These are phyloP conservation scores for Belgica antarctica DNA, from an alignment of 2,888 invertebrate species.

Conservation along the genomic window DNA sequence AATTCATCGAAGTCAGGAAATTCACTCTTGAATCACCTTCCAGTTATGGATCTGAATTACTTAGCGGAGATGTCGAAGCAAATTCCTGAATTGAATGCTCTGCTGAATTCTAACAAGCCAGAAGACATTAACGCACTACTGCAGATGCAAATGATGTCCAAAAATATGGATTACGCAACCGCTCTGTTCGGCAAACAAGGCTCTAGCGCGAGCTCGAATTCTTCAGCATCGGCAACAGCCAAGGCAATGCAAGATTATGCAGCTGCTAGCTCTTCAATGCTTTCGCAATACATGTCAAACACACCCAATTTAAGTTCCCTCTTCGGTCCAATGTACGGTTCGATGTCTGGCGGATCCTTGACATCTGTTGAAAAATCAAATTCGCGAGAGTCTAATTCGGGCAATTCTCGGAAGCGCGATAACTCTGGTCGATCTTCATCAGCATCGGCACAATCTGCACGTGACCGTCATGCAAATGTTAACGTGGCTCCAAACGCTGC, in stretches of 20 bases:
- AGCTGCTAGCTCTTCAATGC: conserved; percentile 30
- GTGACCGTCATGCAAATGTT: background rate
- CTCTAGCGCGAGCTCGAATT: background rate
- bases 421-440: conserved; percentile 12
- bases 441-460: background rate
- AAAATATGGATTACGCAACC: conserved; percentile 39
- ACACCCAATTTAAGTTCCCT: conserved; percentile 26
- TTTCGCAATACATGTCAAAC: conserved; percentile 41
- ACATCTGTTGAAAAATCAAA: conserved; percentile 1
- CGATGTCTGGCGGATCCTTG: conserved; percentile 28
- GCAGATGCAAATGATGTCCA: conserved; percentile 43
- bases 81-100: conserved; percentile 38
- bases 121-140: conserved; percentile 39
- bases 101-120: conserved; percentile 38
- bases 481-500: conserved; percentile 42
- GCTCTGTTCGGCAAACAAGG: conserved; percentile 25
- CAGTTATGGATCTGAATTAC: conserved; percentile 41
- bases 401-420: conserved; percentile 28
- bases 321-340: conserved; percentile 39
- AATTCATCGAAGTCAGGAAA: background rate
- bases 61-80: conserved; percentile 38
- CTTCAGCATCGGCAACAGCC: conserved; percentile 13
- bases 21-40: conserved; percentile 25
- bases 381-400: conserved; percentile 1
- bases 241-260: conserved; percentile 36